Conservation (phyloP, 2,113 vertebrate genomes). For the Canis aureus region DNA sequence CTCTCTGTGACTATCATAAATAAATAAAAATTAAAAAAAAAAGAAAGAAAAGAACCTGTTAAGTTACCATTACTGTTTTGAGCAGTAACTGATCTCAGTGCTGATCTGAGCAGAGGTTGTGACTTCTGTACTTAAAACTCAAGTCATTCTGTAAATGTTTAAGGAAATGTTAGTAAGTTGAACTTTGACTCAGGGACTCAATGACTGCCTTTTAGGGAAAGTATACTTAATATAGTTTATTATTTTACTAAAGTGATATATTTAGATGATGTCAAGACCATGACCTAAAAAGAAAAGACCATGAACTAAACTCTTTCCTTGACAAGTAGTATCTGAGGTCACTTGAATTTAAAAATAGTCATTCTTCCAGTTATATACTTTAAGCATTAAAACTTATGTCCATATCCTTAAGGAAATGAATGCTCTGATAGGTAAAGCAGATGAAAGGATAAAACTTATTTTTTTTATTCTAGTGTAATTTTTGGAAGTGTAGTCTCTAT, state of each 20-base stretch:
- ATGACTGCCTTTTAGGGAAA: constrained; percentile 30
- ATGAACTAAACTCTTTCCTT: not conserved
- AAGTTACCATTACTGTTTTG: not conserved
- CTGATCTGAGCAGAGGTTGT: not conserved
- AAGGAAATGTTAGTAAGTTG: not conserved
- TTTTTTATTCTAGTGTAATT: constrained; percentile 30
- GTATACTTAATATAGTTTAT: constrained; percentile 24
- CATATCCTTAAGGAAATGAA: constrained; percentile 11
- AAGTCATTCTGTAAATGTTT: constrained; percentile 28
- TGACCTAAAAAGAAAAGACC: not conserved
- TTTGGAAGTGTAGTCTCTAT: constrained; percentile 19
- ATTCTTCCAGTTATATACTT: not conserved
- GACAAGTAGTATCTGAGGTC: not conserved
- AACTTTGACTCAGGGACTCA: not conserved
- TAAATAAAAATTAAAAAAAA: too few relatives aligned
- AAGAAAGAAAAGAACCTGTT: not conserved
- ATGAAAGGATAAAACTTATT: not conserved
- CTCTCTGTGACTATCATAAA: too few relatives aligned
- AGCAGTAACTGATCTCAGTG: not conserved
- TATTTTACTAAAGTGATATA: constrained; percentile 27
- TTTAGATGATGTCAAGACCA: not conserved
- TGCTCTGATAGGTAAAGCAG: constrained; percentile 17
- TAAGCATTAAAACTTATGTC: constrained; percentile 16
- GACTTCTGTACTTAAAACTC: not conserved
- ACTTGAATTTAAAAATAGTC: constrained; percentile 15